Evolutionary conservation across 2,113 vertebrate species (phyloP).

Genomic region (Solenodon paradoxus): DNA sequence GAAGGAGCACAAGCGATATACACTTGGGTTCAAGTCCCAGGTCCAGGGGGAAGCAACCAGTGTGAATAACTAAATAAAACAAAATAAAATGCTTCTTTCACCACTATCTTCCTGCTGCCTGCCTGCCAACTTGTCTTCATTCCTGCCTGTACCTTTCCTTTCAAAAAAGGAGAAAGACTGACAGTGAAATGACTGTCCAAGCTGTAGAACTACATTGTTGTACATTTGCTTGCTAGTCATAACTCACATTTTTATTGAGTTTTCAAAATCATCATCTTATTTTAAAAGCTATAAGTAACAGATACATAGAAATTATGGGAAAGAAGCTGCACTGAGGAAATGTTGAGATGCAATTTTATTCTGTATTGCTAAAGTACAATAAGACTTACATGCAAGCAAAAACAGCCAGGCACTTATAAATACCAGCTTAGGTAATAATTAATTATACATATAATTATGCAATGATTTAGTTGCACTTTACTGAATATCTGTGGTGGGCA

Average conservation of each 20-base stretch:
- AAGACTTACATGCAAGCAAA: background rate
- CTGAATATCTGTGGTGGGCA: background rate
- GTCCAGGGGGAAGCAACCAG: too few species aligned
- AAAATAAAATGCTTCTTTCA: too few species aligned
- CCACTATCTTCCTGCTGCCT: too few species aligned
- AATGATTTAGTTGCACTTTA: background rate
- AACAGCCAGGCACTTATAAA: background rate
- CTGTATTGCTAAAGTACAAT: background rate
- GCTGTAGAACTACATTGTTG: background rate
- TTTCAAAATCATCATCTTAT: background rate
- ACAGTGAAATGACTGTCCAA: background rate
- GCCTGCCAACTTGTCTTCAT: too few species aligned
- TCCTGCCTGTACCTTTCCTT: too few species aligned
- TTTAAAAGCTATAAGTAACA: conserved; percentile 7
- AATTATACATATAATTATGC: background rate
- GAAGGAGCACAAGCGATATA: too few species aligned
- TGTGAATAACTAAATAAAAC: too few species aligned
- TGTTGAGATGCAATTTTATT: background rate
- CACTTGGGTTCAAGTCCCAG: too few species aligned
- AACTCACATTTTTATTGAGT: background rate
- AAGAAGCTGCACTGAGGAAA: background rate
- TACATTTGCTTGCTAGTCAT: background rate
- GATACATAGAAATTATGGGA: background rate
- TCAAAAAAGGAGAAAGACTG: too few species aligned
- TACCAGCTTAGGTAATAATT: background rate